phyloP scores from a whole-genome alignment of 2,113 vertebrate species.

The Illadopsis cleaveri region DNA sequence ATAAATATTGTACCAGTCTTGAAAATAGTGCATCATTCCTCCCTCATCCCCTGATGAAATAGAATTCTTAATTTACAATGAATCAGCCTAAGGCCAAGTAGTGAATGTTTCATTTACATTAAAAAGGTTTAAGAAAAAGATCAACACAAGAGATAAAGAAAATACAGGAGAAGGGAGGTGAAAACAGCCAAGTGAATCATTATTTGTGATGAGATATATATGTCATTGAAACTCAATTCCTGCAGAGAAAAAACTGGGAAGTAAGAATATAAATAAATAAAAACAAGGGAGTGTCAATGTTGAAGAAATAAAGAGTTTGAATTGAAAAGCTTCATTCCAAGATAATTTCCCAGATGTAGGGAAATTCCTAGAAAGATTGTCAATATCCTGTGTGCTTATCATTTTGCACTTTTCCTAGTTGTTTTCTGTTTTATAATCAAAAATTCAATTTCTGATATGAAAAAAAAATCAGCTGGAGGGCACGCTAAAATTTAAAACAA shows the following conservation, averaged over 20 bases:
- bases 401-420: background rate
- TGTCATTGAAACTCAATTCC: background rate
- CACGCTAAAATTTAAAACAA: background rate
- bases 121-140: background rate
- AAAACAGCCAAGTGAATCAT: background rate
- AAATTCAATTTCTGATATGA: background rate
- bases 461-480: background rate
- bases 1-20: background rate
- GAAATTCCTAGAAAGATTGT: background rate
- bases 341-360: background rate
- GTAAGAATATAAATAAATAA: background rate
- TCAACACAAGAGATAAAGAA: background rate
- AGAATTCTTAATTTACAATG: conserved; percentile 10
- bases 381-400: background rate
- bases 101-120: conserved; percentile 19
- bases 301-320: background rate
- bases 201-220: background rate
- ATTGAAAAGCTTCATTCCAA: background rate
- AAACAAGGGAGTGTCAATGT: background rate
- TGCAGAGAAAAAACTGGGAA: background rate
- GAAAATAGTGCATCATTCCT: background rate
- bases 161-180: background rate
- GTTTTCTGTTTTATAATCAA: background rate
- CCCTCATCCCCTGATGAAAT: background rate
- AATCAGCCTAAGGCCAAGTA: background rate